phyloP scores from a whole-genome alignment of 2,113 vertebrate species.

The Phainopepla nitens region DNA sequence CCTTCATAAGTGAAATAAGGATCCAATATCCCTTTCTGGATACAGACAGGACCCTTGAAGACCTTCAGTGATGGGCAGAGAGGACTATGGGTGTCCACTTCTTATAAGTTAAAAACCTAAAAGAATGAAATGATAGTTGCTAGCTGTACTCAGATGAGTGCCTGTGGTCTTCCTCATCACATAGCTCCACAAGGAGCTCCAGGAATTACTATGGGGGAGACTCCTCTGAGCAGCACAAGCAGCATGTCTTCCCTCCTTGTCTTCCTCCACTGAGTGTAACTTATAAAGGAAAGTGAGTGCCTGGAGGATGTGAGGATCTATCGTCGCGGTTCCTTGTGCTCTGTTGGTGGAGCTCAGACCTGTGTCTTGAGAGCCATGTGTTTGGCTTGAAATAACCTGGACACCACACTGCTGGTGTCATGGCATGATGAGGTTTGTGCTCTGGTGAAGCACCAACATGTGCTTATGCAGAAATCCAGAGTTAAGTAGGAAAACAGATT shows the following conservation, averaged over 20 bases:
- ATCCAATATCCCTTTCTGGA: background rate
- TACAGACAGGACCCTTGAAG: background rate
- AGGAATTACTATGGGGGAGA: background rate
- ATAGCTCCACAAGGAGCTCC: background rate
- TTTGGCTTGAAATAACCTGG: background rate
- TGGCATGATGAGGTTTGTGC: accelerated
- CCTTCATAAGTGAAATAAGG: background rate
- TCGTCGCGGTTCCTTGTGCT: background rate
- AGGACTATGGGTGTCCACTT: background rate
- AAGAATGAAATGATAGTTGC: background rate
- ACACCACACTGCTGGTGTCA: accelerated
- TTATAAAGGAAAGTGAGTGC: background rate
- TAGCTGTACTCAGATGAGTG: background rate
- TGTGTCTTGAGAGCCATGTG: accelerated
- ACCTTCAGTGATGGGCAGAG: background rate
- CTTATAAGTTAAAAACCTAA: background rate
- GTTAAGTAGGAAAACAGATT: background rate
- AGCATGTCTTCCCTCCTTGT: background rate
- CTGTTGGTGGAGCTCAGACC: background rate
- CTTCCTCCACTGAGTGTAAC: background rate
- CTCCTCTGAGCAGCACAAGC: background rate
- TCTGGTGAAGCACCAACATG: background rate
- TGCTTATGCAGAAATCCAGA: background rate
- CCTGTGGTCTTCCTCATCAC: background rate
- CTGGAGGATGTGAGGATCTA: background rate